Conservation (phyloP, 2,113 vertebrate genomes). For the Sardina pilchardus region DNA sequence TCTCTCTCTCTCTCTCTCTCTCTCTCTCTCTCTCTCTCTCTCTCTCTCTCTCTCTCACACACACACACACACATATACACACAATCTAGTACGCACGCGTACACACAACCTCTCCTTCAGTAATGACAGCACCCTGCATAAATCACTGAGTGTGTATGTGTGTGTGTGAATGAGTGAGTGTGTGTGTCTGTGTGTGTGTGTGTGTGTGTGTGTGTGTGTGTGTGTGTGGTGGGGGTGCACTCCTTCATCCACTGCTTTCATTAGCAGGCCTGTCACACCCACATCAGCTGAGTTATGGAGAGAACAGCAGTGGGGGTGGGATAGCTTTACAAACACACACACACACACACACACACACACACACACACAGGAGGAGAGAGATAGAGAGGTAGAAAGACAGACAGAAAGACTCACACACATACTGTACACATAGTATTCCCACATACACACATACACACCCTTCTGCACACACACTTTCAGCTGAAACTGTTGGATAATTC, state of each 20-base stretch:
- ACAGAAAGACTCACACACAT: no score
- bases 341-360: conserved; percentile 1
- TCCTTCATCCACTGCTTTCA: neutral
- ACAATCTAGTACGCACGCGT: neutral
- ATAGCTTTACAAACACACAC: neutral
- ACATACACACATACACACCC: no score
- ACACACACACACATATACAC: neutral
- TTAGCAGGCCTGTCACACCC: conserved; percentile 15
- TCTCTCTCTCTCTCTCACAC: neutral
- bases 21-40: neutral
- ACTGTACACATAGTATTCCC: no score
- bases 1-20: neutral
- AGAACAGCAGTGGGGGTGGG: conserved; percentile 5
- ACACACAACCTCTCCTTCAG: neutral
- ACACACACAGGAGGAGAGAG: neutral
- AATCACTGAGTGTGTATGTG: neutral
- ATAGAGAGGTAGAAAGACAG: no score
- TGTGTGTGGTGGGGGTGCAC: neutral
- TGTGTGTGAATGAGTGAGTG: neutral
- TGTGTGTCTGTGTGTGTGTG: neutral
- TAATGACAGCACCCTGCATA: conserved; percentile 4
- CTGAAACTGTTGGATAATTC: no score
- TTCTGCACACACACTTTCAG: no score
- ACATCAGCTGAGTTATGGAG: conserved; percentile 5
- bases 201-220: conserved; percentile 3